Evolutionary conservation across 2,113 vertebrate genomes (phyloP).

Genomic region (Coryphaenoides rupestris): DNA sequence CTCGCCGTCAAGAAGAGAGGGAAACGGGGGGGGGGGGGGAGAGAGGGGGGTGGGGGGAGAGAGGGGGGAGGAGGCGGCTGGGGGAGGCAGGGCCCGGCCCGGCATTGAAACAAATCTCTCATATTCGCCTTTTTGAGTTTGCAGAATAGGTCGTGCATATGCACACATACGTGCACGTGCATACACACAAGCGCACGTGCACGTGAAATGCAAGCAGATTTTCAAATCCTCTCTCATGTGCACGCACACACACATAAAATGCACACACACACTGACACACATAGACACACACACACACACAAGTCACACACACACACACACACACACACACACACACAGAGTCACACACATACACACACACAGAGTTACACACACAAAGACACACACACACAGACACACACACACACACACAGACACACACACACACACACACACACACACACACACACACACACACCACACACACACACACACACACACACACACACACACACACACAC

Average conservation of each 20-base stretch:
- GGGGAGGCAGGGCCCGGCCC: no score
- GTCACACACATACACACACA: no score
- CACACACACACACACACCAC: conserved; percentile 6
- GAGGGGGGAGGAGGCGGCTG: no score
- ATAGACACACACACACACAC: no score
- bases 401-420: conserved; percentile 9
- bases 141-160: no score
- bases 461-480: no score
- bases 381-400: conserved; percentile 4
- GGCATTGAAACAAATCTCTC: conserved; percentile 73
- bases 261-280: no score
- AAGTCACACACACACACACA: neutral
- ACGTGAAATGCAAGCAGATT: neutral
- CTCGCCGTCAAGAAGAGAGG: conserved; percentile 64
- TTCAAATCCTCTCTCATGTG: neutral
- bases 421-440: conserved; percentile 3
- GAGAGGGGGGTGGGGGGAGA: no score
- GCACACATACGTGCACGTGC: neutral
- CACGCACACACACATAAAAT: neutral
- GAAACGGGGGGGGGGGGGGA: no score
- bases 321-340: neutral
- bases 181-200: conserved; percentile 1
- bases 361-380: conserved; percentile 16
- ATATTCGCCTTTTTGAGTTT: conserved; percentile 75
- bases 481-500: conserved; percentile 20